A percentile compares a stretch with the other conserved stretches of the same genome.
phyloP scores from a whole-genome alignment of 2,113 vertebrate genomes.

The Lampris incognitus region DNA sequence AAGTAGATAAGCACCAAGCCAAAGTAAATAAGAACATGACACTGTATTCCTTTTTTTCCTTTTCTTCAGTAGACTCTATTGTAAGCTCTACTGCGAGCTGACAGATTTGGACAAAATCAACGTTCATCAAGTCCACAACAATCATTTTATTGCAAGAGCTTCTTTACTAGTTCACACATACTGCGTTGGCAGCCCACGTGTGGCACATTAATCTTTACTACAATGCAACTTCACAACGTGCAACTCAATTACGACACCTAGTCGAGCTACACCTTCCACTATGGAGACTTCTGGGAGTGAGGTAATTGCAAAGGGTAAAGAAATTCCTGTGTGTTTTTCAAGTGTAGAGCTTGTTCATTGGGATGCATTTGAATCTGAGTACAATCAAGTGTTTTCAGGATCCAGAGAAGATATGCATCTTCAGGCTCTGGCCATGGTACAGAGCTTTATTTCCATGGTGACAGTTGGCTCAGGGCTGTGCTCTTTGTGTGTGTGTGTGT shows the following conservation, averaged over 20 bases:
- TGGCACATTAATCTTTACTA: no score
- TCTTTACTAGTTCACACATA: no score
- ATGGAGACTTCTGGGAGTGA: not conserved
- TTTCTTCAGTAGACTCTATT: constrained; percentile 21
- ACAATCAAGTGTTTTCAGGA: constrained; percentile 66
- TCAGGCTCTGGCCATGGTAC: constrained; percentile 50
- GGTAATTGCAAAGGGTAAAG: not conserved
- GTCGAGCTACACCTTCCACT: not conserved
- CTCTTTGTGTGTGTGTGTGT: constrained; percentile 38
- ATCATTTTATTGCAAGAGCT: no score
- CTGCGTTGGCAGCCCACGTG: no score
- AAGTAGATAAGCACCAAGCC: constrained; percentile 74
- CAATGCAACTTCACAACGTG: not conserved
- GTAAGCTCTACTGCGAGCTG: constrained; percentile 13
- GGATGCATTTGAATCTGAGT: constrained; percentile 42
- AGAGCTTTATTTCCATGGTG: constrained; percentile 60
- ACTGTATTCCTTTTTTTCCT: constrained; percentile 3
- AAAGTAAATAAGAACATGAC: constrained; percentile 63
- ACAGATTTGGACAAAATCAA: constrained; percentile 18
- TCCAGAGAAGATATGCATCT: constrained; percentile 70
- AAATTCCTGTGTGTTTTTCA: constrained; percentile 3
- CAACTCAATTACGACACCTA: not conserved
- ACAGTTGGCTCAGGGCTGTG: constrained; percentile 70
- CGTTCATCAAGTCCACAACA: not conserved
- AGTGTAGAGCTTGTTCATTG: constrained; percentile 17